A percentile compares a stretch with the other conserved stretches of the same genome.
phyloP scores from a whole-genome alignment of 2,113 vertebrate species.

The Scalopus aquaticus region DNA sequence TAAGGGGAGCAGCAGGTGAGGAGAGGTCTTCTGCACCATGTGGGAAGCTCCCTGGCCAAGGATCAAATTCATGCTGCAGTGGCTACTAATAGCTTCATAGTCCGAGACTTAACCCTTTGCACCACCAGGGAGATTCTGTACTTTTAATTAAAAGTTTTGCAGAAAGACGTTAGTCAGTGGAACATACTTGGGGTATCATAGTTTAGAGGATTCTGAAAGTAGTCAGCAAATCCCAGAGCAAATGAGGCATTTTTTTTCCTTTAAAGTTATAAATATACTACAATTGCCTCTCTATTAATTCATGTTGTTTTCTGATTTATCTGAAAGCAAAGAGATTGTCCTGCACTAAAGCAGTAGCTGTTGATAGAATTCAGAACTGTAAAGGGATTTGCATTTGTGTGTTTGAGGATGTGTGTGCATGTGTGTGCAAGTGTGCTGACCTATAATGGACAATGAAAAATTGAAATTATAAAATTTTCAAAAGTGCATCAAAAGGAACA shows the following conservation, averaged over 20 bases:
- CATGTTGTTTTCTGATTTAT: not conserved
- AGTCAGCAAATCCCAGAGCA: not conserved
- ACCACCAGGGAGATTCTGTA: too few relatives aligned
- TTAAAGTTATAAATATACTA: not conserved
- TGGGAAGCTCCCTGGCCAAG: too few relatives aligned
- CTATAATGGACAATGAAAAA: not conserved
- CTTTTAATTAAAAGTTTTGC: too few relatives aligned
- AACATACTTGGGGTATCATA: not conserved
- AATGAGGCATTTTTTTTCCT: not conserved
- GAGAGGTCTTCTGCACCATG: too few relatives aligned
- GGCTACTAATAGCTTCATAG: too few relatives aligned
- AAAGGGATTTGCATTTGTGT: not conserved
- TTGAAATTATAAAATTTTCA: constrained; percentile 53
- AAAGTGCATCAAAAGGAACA: constrained; percentile 60
- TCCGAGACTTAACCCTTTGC: too few relatives aligned
- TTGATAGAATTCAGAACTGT: not conserved
- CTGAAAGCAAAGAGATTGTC: not conserved
- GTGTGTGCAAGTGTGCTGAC: not conserved
- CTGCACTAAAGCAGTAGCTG: not conserved
- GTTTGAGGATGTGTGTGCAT: too few relatives aligned
- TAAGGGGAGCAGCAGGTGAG: too few relatives aligned
- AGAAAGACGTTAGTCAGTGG: not conserved
- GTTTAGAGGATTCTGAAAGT: not conserved
- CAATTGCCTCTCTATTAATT: not conserved
- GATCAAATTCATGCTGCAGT: too few relatives aligned